Base-by-base conservation (phyloP, 2,888 invertebrate species). In the Carterocephalus palaemon region DNA sequence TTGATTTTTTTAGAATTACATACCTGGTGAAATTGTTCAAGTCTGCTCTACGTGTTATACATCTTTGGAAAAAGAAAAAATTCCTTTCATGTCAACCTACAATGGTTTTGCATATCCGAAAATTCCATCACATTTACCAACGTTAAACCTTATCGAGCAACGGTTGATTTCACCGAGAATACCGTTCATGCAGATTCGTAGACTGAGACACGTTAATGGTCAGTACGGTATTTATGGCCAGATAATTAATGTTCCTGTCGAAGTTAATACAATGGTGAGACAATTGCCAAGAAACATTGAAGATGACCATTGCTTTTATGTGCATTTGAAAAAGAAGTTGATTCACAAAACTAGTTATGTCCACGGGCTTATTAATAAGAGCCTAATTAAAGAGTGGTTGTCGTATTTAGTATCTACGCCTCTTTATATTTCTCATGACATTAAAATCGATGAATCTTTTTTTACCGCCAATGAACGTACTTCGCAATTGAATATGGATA, bases 151-250 rank as follows among this genome's bases (percentile, higher is more conserved):
- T 28, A 45, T 63, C 7, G 24, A 36, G 28, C 39, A 63, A 52
- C 37, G 60, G 33, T 38, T 64, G 15, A 56, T 64, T 42, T 62
- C 64, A 15, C 61, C 62, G 7, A 38, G 54, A 34, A 53, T 64
- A 13, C 63, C 62, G 1, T 62, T 64, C 41, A 59, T 62, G 60
- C 62, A 67, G 15, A 60, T 65, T 19, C 34, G 62, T 12, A 56
- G 62, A 47, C 51, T 67, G n/a, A 37, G 62, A 37, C 54, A 63
- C 28, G 57, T 57, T 46, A 20, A 57, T 38, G 60, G 58, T 29
- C 56, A 59, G 10, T 49, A 41, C 23, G 57, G 60, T 10, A 63
- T 64, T 40, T 56, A 50, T 22, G 64, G 60, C 1, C 64, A 66
- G 36, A 45, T 64, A 9, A 62, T 67, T 33, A 64, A 67, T 60